Percentiles rank a stretch among this genome's conserved stretches.
Evolutionary conservation across 92 coral and sea anemone species (phyloP).

Genomic region (Epizoanthus rinbou): DNA sequence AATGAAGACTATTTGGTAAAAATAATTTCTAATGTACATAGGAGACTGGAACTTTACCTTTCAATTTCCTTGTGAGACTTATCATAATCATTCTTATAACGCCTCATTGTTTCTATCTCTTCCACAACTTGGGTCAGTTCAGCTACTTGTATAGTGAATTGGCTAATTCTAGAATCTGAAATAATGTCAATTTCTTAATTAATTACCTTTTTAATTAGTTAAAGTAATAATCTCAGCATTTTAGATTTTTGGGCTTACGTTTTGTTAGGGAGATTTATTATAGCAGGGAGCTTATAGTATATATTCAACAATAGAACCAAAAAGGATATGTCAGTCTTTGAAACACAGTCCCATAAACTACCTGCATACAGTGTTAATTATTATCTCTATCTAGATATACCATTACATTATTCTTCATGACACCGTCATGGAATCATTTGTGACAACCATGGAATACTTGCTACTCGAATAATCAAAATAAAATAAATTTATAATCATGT

Average conservation of each 20-base stretch:
- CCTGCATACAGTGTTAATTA: no score
- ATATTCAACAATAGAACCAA: not conserved
- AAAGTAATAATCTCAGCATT: no score
- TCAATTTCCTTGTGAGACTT: conserved; percentile 68
- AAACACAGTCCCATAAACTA: not conserved
- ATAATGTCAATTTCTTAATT: not conserved
- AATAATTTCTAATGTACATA: no score
- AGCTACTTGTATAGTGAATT: conserved; percentile 67
- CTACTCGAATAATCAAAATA: no score
- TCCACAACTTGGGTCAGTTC: conserved; percentile 64
- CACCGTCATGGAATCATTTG: no score
- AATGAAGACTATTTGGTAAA: not conserved
- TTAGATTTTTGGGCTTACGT: no score
- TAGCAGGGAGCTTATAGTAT: not conserved
- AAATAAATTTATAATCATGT: no score
- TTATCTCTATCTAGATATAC: no score
- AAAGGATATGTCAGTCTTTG: not conserved
- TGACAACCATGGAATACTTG: no score
- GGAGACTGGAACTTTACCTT: conserved; percentile 52
- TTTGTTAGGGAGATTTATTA: not conserved
- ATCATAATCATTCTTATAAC: conserved; percentile 67
- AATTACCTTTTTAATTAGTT: not conserved
- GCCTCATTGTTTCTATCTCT: conserved; percentile 73
- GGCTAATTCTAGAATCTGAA: conserved; percentile 71
- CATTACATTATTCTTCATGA: no score